These are phyloP conservation scores for Ecliptopera silaceata DNA, from an alignment of 2,888 invertebrate species.

Conservation along the genomic window DNA sequence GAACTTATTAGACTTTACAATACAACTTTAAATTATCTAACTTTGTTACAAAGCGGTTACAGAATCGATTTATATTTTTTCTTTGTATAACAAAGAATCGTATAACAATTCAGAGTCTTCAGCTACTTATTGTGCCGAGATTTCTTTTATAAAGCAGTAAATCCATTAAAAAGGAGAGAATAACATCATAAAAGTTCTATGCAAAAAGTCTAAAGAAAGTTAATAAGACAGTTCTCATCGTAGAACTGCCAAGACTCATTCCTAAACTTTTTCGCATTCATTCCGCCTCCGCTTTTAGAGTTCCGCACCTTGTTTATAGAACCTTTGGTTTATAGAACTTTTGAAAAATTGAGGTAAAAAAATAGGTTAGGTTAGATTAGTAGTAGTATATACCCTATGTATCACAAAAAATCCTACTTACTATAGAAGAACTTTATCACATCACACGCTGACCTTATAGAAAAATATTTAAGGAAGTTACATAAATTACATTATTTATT, in stretches of 20 bases:
- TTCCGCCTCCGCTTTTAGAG: conserved; percentile 54
- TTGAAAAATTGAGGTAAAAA: too few relatives aligned
- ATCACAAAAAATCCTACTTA: too few relatives aligned
- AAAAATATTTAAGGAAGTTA: too few relatives aligned
- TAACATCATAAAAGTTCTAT: conserved; percentile 48
- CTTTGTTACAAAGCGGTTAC: too few relatives aligned
- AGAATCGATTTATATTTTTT: neutral
- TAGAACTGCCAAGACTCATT: conserved; percentile 52
- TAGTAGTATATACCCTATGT: too few relatives aligned
- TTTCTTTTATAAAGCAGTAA: conserved; percentile 46
- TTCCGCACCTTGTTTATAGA: conserved; percentile 1
- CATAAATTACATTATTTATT: too few relatives aligned
- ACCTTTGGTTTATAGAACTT: too few relatives aligned
- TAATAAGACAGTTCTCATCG: conserved; percentile 56
- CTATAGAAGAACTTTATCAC: too few relatives aligned
- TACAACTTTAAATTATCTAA: too few relatives aligned
- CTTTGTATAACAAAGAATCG: neutral
- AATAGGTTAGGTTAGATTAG: too few relatives aligned
- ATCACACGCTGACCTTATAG: too few relatives aligned
- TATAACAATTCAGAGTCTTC: neutral
- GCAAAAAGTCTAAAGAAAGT: conserved; percentile 50
- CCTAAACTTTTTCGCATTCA: conserved; percentile 61
- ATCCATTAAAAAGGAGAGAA: conserved; percentile 51
- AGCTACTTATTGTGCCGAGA: conserved; percentile 39
- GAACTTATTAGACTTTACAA: too few relatives aligned